Percentiles rank a stretch among this genome's conserved stretches.
phyloP scores from a whole-genome alignment of 2,113 vertebrate species.

The Urocynchramus pylzowi region DNA sequence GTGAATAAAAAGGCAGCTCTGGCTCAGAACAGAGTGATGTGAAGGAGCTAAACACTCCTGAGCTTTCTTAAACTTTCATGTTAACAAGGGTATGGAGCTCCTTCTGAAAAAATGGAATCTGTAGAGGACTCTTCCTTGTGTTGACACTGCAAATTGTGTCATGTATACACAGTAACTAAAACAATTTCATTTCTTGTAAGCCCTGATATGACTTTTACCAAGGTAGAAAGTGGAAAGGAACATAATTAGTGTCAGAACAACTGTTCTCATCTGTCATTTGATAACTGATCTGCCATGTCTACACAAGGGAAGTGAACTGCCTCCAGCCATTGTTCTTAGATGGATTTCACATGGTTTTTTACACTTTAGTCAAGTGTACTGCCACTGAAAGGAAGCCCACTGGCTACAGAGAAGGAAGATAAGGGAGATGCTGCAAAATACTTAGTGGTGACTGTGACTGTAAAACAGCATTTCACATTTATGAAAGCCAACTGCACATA shows the following conservation, averaged over 20 bases:
- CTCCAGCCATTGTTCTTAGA: not conserved
- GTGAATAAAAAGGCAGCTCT: not conserved
- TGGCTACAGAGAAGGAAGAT: not conserved
- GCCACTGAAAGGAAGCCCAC: not conserved
- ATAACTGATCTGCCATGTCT: not conserved
- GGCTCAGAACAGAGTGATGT: not conserved
- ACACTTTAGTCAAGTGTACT: not conserved
- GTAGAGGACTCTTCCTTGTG: not conserved
- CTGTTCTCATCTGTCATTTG: not conserved
- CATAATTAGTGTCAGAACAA: not conserved
- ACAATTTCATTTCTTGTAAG: not conserved
- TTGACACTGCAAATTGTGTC: not conserved
- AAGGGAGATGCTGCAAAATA: not conserved
- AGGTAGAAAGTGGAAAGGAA: not conserved
- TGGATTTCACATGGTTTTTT: not conserved
- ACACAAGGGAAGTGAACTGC: not conserved
- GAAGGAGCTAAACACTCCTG: not conserved
- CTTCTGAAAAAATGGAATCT: not conserved
- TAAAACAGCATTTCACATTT: not conserved
- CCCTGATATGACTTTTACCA: not conserved
- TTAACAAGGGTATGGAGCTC: not conserved
- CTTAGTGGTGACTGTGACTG: not conserved
- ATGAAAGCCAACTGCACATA: not conserved
- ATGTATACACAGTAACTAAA: not conserved
- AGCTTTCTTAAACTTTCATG: not conserved